Base-by-base conservation (phyloP, 2,113 vertebrate genomes). In the Saguinus imperator region DNA sequence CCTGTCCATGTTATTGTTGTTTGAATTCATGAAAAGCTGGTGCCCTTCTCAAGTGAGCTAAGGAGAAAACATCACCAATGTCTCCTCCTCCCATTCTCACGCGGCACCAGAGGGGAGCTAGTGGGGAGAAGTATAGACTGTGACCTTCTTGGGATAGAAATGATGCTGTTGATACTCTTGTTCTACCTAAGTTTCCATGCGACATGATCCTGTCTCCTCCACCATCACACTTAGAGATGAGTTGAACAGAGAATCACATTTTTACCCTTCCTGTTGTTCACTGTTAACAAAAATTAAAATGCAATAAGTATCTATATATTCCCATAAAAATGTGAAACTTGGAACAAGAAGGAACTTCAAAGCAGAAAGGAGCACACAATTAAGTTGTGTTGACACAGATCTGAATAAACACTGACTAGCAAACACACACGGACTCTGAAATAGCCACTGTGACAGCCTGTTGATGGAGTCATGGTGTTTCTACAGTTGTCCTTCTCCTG, bases 31-130 rank as follows among this genome's bases (percentile, higher is more conserved):
- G 45, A 76, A 32, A 52, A 12, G n/a, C 43, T 13, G 32, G 43
- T 29, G 2, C 5, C 17, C 13, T 0, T 18, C 50, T 27, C 37
- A 58, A 29, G 35, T 32, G 89, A 92, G 35, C 7, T 43, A 35
- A 21, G 21, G 23, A 58, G 29, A 14, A 70, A 40, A 4, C 3
- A 5, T 8, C n/a, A 11, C 1, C 0, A 27, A 32, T 32, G 25
- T 48, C 32, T 57, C 40, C 50, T 25, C 20, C 40, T 23, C 27
- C 17, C 1, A 0, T 55, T 73, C 16, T 77, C 13, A 5, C 0
- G 13, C 20, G 35, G 35, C 9, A 3, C 21, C 6, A 55, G n/a
- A 68, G 9, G 45, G 48, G 3, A 50, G 9, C 11, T 1, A 14
- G 10, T 2, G 10, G 66, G 3, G 37, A 66, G 64, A 72, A 73